Evolutionary conservation across 2,888 invertebrate species (phyloP), one percentile per base, ranked within the genome.

Genomic region (Pseudococcus longispinus): DNA sequence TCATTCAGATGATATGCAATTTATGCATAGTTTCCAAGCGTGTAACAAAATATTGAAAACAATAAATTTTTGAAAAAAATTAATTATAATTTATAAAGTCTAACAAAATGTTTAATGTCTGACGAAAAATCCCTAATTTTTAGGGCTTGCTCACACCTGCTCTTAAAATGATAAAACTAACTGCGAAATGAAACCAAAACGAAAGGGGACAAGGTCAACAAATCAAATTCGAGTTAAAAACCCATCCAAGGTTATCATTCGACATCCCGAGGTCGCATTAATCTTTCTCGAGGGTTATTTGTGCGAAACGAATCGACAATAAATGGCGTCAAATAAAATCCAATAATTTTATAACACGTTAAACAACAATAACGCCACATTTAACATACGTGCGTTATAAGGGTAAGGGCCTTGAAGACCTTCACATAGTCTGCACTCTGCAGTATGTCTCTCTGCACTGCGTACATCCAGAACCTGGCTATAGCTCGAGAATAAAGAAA

Each of bases 301-400:
- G 23, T 23, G 15, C 51, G 18, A 55, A 37, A 37, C 55, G 23
- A 60, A 23, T 23, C 60, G 60, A 60, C 60, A 11, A 60, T 9
- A 60, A 60, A 60, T 60, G 60, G 11, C 13, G 9, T 23, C 23
- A 23, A 60, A 60, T 60, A 60, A 60, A 60, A 60, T 60, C 23
- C 29, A 70, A 26, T 29, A 29, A 29, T 70, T 70, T 70, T 70
- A 70, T 70, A 29, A 70, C 70, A 70, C 70, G 70, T 70, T 32
- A 70, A 70, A 13, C 29, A 4, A 15, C 18, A 70, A 70, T 70
- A 70, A 70, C 70, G 18, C 70, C 29, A 29, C 70, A 70, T 70
- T 60, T 60, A 60, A 60, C 60, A 60, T 60, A 23, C 29, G 70
- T 5, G 70, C 15, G 29, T 29, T 11, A 70, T 32, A 70, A 9